Evolutionary conservation across 2,113 vertebrate genomes (phyloP), one percentile per base, ranked within the genome.

Genomic region (Campylomormyrus numenius): DNA sequence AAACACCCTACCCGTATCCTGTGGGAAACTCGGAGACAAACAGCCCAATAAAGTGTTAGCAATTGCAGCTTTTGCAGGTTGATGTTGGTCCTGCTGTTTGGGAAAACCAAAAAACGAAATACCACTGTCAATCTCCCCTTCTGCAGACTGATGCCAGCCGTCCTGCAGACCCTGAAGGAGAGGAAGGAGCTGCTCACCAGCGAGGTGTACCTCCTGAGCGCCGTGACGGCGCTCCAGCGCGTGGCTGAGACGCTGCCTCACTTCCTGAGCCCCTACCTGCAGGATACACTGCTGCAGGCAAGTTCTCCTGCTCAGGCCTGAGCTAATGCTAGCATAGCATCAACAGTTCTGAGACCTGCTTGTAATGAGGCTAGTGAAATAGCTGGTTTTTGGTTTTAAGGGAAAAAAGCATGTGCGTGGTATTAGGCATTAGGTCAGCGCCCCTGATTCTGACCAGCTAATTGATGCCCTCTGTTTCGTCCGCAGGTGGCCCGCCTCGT

Each of bases 201-300:
- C 4, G 98, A 99, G 91, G 94, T 98, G 88, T 97, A 98, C 90
- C 94, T 99, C 92, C 96, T 99, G 92, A 99, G 98, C 7, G 95
- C 96, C 0, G 91, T 99, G 92, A 97, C 97, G 0, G 97, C 98
- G 42, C 94, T 99, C 17, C 97, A 99, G 88, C 97, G 95, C 15
- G 96, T 98, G n/a, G 90, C 96, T 0, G 98, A 98, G 93, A 97
- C 98, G 0, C 95, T 99, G 46, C 96, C 97, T 0, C 95, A 97
- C 92, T 99, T 99, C 94, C 95, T 99, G 89, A 99, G 98, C 94
- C 98, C 98, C 3, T 99, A 99, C 91, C 95, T 99, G 74, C 93
- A 96, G 89, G 97, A 97, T 21, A 91, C 93, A 31, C 91, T 96
- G 52, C 84, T 91, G 2, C 98, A 98, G 97, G 97, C 97, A 48